These are phyloP conservation scores for Sminthurinus aureus DNA, from an alignment of 2,888 invertebrate genomes.

Conservation along the genomic window DNA sequence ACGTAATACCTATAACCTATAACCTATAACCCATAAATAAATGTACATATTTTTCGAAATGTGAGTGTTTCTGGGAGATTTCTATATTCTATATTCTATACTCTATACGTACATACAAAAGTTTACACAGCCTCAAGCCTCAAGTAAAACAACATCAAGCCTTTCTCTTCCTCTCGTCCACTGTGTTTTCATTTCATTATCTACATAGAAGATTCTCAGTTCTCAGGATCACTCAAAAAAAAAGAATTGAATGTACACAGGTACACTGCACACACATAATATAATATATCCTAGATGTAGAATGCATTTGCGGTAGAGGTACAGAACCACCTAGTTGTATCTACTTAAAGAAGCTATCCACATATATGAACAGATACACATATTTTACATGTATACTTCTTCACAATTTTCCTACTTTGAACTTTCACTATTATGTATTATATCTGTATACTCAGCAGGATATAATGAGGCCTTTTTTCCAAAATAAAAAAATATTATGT, in stretches of 20 bases:
- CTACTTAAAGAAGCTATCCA: background rate
- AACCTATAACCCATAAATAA: too few species aligned
- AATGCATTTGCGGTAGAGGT: too few species aligned
- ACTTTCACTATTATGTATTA: too few species aligned
- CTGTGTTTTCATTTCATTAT: slow-evolving; percentile 25
- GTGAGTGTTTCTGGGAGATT: too few species aligned
- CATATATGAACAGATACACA: background rate
- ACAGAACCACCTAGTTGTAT: too few species aligned
- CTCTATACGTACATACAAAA: background rate
- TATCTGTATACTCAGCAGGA: background rate
- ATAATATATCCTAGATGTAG: background rate
- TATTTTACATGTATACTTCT: too few species aligned
- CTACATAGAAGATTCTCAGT: background rate
- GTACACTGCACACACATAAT: background rate
- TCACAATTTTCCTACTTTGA: background rate
- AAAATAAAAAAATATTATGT: background rate
- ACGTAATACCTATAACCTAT: too few species aligned
- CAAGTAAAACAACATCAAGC: slow-evolving; percentile 28
- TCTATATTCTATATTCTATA: too few species aligned
- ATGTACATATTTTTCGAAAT: too few species aligned
- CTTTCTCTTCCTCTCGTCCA: background rate
- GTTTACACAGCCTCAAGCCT: background rate
- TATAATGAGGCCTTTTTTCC: background rate
- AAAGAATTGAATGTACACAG: background rate
- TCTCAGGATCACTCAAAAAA: slow-evolving; percentile 4